These are phyloP conservation scores for Meteorus cinctellus DNA, from an alignment of 2,888 invertebrate species.

Conservation along the genomic window DNA sequence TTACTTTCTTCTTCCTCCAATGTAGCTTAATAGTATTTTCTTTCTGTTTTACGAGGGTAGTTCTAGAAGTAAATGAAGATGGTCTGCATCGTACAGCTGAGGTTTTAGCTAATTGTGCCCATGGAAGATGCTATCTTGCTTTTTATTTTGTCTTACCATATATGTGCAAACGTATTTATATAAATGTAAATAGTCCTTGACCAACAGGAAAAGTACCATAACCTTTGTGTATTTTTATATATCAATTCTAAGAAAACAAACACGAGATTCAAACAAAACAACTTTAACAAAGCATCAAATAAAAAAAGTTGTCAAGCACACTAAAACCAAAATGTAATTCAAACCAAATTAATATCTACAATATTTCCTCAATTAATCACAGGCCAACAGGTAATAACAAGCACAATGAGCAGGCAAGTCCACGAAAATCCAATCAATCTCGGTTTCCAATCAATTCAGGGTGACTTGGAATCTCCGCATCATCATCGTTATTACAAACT, in stretches of 20 bases:
- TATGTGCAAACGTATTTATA: slow-evolving; percentile 16
- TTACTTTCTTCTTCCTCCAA: slow-evolving; percentile 3
- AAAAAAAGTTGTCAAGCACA: too few relatives aligned
- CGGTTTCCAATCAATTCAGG: too few relatives aligned
- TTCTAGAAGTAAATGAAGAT: slow-evolving; percentile 53
- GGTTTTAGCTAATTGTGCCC: slow-evolving; percentile 57
- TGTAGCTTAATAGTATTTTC: slow-evolving; percentile 24
- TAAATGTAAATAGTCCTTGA: neutral
- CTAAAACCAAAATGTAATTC: too few relatives aligned
- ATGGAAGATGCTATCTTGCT: slow-evolving; percentile 49
- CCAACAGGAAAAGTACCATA: neutral
- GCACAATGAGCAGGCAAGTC: too few relatives aligned
- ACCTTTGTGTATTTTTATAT: slow-evolving; percentile 2
- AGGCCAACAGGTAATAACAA: too few relatives aligned
- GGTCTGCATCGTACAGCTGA: slow-evolving; percentile 38
- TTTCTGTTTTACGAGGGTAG: slow-evolving; percentile 55
- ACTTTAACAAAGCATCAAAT: too few relatives aligned
- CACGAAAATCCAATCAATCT: too few relatives aligned
- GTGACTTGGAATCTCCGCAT: too few relatives aligned
- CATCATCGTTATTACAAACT: too few relatives aligned
- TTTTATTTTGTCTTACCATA: slow-evolving; percentile 45
- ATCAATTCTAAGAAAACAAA: slow-evolving; percentile 36
- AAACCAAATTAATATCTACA: too few relatives aligned
- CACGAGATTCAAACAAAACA: too few relatives aligned
- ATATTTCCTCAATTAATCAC: slow-evolving; percentile 31